Percentiles rank a stretch among this genome's conserved stretches.
Conservation (phyloP, 2,113 vertebrate genomes). For the Microtus montanus region DNA sequence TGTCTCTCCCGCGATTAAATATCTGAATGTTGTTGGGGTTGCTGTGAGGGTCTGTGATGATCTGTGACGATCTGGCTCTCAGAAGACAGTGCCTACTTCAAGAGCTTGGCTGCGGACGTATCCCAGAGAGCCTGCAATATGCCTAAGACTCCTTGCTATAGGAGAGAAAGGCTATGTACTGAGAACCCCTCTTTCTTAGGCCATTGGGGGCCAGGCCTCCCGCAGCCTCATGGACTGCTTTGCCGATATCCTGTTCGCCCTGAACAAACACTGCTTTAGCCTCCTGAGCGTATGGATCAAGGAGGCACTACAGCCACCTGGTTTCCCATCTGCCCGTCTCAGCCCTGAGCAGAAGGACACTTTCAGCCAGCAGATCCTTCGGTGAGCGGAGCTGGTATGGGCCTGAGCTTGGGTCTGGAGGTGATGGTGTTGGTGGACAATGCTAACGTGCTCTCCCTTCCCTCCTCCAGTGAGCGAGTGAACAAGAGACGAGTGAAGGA, state of each 20-base stretch:
- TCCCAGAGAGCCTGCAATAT: background rate
- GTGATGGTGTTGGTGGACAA: background rate
- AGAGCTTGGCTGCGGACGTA: background rate
- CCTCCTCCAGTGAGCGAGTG: slow-evolving; percentile 92
- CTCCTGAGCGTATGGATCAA: slow-evolving; percentile 96
- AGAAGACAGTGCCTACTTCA: background rate
- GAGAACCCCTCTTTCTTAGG: slow-evolving; percentile 84
- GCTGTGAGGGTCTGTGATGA: background rate
- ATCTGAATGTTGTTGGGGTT: slow-evolving; percentile 1
- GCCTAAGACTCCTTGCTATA: background rate
- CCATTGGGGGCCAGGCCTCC: slow-evolving; percentile 95
- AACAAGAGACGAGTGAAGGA: slow-evolving; percentile 98
- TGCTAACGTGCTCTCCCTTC: slow-evolving; percentile 21
- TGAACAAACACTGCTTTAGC: slow-evolving; percentile 98
- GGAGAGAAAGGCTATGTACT: slow-evolving; percentile 20
- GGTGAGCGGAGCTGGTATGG: slow-evolving; percentile 83
- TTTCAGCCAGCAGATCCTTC: slow-evolving; percentile 98
- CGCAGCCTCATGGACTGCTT: slow-evolving; percentile 98
- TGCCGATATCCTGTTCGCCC: slow-evolving; percentile 95
- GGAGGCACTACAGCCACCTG: slow-evolving; percentile 94
- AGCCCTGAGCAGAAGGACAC: slow-evolving; percentile 94
- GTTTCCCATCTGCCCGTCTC: slow-evolving; percentile 94
- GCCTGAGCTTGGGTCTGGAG: background rate
- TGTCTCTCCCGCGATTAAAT: slow-evolving; percentile 26
- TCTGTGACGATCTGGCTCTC: background rate